Base-by-base conservation (phyloP, 2,113 vertebrate species). In the Labeo catla region DNA sequence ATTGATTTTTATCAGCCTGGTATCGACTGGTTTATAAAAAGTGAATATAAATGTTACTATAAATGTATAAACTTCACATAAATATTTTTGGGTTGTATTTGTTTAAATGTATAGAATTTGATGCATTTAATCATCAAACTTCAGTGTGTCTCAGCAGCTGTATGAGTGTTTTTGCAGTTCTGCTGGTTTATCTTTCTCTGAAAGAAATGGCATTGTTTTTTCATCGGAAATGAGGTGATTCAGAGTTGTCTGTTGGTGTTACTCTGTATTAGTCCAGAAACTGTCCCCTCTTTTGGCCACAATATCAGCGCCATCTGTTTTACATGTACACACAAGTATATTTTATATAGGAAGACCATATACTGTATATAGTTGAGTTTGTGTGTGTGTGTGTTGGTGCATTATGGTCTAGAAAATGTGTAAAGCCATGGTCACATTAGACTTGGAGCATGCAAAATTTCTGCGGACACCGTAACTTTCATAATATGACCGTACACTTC, bases 191-290 rank as follows among this genome's bases (percentile, higher is more conserved):
- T 66, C 12, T 66, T 66, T 66, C 65, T 65, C 23, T 65, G 61
- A 12, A 28, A 28, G 19, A 11, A 11, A 63, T 63, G 3, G 1
- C 4, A 23, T 28, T 10, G 47, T 68, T 84, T 76, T 61, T 61
- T 47, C 16, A 47, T 34, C 9, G 13, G 0, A 1, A 54, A 23
- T 4, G 4, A 68, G 10, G 2, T 74, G 76, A 50, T 5, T 81
- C 49, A 28, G 2, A 21, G 2, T 16, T 72, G 36, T 2, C 13
- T 76, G 21, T n/a, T 61, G 9, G 6, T 21, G 5, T 73, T 84
- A 78, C 76, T 74, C 10, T 68, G 47, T 68, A 76, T 85, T 9
- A 57, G 43, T 63, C 34, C 52, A 12, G 65, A 36, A 81, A 5
- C 39, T 84, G 21, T 36, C 65, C 28, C 73, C 43, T 43, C 72